Percentiles rank a stretch among this genome's conserved stretches.
phyloP scores from a whole-genome alignment of 2,113 vertebrate species.

The Odocoileus virginianus region DNA sequence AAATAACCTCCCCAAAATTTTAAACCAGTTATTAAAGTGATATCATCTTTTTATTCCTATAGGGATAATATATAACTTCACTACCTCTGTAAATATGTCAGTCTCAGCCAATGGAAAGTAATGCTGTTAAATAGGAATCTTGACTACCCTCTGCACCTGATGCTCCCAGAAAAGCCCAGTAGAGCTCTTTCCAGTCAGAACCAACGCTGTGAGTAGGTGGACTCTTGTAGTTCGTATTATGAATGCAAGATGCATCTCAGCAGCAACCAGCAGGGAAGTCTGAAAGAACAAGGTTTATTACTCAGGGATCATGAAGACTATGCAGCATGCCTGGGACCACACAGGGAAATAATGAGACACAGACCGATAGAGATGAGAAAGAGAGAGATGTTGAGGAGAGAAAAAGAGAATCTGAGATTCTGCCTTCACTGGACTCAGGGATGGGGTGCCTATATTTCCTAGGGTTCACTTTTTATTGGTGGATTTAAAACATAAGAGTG shows the following conservation, averaged over 20 bases:
- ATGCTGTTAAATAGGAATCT: not conserved
- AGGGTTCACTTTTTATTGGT: not conserved
- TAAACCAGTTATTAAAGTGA: not conserved
- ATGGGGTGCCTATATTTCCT: not conserved
- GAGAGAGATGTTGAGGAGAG: not conserved
- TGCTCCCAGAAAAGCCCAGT: not conserved
- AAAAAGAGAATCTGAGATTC: not conserved
- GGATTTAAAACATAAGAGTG: no score
- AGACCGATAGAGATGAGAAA: not conserved
- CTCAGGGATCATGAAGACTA: no score
- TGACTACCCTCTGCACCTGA: not conserved
- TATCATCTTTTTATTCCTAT: not conserved
- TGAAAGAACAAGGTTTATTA: not conserved
- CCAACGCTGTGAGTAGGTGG: not conserved
- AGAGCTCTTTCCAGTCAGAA: not conserved
- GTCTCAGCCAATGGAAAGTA: not conserved
- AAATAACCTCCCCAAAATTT: not conserved
- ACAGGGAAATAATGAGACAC: no score
- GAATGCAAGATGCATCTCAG: not conserved
- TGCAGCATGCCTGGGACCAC: no score
- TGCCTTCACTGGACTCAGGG: not conserved
- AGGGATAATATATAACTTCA: not conserved
- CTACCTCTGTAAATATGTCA: not conserved
- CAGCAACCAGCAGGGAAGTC: not conserved
- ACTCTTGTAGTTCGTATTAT: not conserved